phyloP scores from a whole-genome alignment of 1,140 invertebrate genomes.

The Plodia interpunctella region DNA sequence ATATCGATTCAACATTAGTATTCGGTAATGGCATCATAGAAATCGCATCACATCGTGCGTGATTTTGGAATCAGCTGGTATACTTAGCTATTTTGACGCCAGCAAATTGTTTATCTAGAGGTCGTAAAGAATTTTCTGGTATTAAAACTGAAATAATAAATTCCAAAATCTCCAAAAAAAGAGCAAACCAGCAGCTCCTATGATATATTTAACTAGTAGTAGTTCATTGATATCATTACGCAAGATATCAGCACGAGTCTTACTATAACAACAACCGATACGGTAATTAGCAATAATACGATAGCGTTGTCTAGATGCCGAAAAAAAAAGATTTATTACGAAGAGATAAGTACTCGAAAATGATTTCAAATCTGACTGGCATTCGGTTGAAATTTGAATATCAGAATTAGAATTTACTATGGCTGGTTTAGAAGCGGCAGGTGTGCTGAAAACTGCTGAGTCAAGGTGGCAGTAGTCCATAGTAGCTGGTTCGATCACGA shows the following conservation, averaged over 20 bases:
- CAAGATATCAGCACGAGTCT: background rate
- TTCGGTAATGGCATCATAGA: no score
- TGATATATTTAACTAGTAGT: no score
- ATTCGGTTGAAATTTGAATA: slow-evolving; percentile 5
- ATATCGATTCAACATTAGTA: no score
- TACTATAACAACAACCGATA: slow-evolving; percentile 29
- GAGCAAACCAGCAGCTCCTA: no score
- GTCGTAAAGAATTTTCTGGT: no score
- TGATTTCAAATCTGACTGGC: background rate
- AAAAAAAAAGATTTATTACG: slow-evolving; percentile 14
- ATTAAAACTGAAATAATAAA: no score
- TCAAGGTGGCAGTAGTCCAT: slow-evolving; percentile 69
- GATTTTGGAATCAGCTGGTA: no score
- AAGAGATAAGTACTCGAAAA: no score
- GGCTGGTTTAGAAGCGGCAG: slow-evolving; percentile 37
- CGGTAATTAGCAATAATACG: slow-evolving; percentile 44
- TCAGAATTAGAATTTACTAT: background rate
- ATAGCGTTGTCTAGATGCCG: slow-evolving; percentile 36
- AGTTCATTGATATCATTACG: background rate
- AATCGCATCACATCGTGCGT: no score
- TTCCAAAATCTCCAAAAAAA: no score
- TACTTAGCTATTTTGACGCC: no score
- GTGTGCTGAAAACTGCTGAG: slow-evolving; percentile 60
- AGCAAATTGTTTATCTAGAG: no score
- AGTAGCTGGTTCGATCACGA: slow-evolving; percentile 72